Percentiles rank a stretch among this genome's conserved stretches.
phyloP scores from a whole-genome alignment of 2,113 vertebrate genomes.

The Ploceus nigricollis region DNA sequence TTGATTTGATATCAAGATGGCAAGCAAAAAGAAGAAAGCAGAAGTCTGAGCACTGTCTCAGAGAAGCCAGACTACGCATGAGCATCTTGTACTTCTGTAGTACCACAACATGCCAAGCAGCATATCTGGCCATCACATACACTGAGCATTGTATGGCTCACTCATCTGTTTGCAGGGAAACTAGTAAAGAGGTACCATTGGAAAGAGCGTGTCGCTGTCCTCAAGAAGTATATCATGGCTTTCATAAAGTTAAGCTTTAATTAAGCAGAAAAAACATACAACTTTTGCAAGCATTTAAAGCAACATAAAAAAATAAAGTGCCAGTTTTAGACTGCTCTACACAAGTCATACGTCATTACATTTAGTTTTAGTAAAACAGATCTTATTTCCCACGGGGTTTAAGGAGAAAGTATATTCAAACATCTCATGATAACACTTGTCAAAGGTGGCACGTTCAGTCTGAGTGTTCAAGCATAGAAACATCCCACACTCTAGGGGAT shows the following conservation, averaged over 20 bases:
- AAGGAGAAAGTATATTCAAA: not conserved
- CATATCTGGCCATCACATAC: not conserved
- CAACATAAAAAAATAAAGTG: not conserved
- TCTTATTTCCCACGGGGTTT: not conserved
- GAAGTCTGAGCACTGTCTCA: not conserved
- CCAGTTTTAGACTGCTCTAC: not conserved
- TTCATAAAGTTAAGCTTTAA: not conserved
- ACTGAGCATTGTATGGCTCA: not conserved
- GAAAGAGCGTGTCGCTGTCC: not conserved
- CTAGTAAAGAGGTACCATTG: not conserved
- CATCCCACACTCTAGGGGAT: not conserved
- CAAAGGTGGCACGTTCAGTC: accelerated
- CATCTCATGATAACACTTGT: not conserved
- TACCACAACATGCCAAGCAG: not conserved
- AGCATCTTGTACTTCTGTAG: not conserved
- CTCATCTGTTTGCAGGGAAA: not conserved
- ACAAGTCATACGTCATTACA: not conserved
- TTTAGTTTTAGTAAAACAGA: not conserved
- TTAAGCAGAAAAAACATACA: not conserved
- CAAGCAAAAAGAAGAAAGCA: not conserved
- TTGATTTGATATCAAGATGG: not conserved
- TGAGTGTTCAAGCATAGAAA: not conserved
- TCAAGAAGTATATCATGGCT: not conserved
- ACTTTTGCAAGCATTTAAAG: not conserved
- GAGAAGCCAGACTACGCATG: not conserved